Evolutionary conservation across 2,888 invertebrate species (phyloP).

Genomic region (Portevinia maculata): DNA sequence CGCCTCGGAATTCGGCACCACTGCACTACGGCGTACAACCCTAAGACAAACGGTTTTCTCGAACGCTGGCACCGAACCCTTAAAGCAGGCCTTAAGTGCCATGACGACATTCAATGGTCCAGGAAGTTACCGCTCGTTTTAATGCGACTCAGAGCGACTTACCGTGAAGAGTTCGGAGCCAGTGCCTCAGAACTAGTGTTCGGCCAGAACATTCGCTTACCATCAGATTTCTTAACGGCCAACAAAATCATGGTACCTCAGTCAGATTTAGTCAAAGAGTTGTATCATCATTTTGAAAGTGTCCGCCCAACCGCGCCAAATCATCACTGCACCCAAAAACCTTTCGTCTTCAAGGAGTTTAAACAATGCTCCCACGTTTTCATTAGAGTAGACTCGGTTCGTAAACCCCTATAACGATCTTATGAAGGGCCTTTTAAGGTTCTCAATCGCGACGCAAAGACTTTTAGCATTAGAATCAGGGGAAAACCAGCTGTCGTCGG

Average conservation of each 20-base stretch:
- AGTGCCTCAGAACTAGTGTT: not conserved
- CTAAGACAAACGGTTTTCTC: conserved; percentile 11
- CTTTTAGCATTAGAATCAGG: not conserved
- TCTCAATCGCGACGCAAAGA: not conserved
- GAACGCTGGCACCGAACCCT: conserved; percentile 20
- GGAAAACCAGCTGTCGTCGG: not conserved
- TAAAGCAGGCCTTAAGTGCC: not conserved
- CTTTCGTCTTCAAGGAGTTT: not conserved
- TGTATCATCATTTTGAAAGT: no score
- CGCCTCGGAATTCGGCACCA: not conserved
- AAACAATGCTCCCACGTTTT: conserved; percentile 9
- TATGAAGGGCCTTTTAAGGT: conserved; percentile 14
- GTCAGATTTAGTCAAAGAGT: not conserved
- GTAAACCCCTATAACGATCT: conserved; percentile 13
- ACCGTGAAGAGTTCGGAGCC: not conserved
- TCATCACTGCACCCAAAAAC: not conserved
- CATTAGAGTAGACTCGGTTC: conserved; percentile 3
- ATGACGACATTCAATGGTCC: conserved; percentile 7
- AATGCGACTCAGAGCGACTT: not conserved
- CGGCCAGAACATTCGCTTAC: no score
- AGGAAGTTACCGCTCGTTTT: conserved; percentile 2
- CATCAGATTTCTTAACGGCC: not conserved
- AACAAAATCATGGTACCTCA: not conserved
- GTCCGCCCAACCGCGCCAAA: not conserved
- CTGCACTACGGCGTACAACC: not conserved